Evolutionary conservation across 2,797 vertebrate genomes (phyloP), one percentile per base, ranked within the genome.

Genomic region (Carduelis carduelis): DNA sequence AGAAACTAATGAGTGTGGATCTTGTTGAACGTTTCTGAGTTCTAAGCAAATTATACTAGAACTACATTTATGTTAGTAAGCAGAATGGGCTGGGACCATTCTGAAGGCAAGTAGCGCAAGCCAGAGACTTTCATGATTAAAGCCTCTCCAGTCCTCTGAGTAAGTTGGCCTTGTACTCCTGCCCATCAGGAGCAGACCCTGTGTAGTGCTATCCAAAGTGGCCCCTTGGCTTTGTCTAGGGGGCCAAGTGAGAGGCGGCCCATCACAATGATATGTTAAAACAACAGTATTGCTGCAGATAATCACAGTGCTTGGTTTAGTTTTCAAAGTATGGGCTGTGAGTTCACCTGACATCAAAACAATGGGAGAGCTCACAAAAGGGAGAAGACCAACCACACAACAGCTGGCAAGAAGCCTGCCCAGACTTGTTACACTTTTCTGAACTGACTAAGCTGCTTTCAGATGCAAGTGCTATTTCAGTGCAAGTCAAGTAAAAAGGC

Each of bases 271-370:
- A 27, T 3, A 13, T 6, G 3, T 24, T 60, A 41, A 80, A 65
- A 46, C 5, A 75, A 14, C 16, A 50, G 3, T 11, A 9, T 39
- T 1, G 2, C 2, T 12, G 4, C 24, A 57, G 7, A 4, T 78
- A 59, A 78, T 22, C 16, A 20, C 10, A 56, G 11, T 12, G 7
- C 14, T 87, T 71, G 34, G 64, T 46, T 64, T 76, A 28, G 11
- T 44, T 89, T 71, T 52, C 30, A 63, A 66, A 61, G 2, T 27
- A 39, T 6, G 3, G 22, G 4, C 8, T 81, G 3, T 84, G 66
- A 47, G 32, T 47, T 43, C 34, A 46, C 24, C 7, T 68, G 46
- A 52, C 60, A 68, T 22, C 49, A 59, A 15, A 5, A 43, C 14
- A 70, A 11, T 37, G 14, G 28, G 11, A 68, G 13, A 41, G 6